Evolutionary conservation across 2,888 invertebrate genomes (phyloP).

Genomic region (Toxonevra muliebris): DNA sequence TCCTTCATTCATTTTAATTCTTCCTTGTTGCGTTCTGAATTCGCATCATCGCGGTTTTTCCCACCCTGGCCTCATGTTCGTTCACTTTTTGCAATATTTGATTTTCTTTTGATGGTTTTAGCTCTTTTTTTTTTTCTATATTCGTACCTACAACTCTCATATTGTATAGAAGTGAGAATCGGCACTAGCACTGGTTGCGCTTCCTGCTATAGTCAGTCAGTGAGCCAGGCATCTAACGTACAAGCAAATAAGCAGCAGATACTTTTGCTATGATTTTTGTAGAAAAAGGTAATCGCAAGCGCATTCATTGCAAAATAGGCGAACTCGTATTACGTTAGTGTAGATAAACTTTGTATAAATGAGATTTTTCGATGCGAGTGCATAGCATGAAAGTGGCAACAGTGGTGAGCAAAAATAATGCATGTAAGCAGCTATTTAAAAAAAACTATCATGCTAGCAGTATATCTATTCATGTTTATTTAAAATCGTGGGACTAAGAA

Average conservation of each 20-base stretch:
- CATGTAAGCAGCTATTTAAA: no score
- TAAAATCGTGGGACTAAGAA: no score
- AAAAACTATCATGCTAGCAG: no score
- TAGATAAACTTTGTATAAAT: conserved; percentile 15
- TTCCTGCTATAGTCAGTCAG: not conserved
- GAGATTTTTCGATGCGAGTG: not conserved
- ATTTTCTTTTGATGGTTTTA: conserved; percentile 16
- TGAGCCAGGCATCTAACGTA: not conserved
- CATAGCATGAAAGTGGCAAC: not conserved
- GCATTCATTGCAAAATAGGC: conserved; percentile 5
- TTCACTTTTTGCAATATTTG: conserved; percentile 12
- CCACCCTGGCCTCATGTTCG: not conserved
- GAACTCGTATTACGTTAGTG: conserved; percentile 17
- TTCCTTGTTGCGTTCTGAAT: no score
- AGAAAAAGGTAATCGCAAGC: conserved; percentile 21
- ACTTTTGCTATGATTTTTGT: not conserved
- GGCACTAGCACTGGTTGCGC: not conserved
- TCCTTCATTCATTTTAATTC: not conserved
- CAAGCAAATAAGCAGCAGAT: no score
- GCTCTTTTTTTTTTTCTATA: not conserved
- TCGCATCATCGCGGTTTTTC: not conserved
- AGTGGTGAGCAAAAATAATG: not conserved
- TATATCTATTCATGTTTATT: no score
- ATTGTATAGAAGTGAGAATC: conserved; percentile 2
- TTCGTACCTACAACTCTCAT: conserved; percentile 5